Base-by-base conservation (phyloP, 2,113 vertebrate genomes). In the Mirza zaza region DNA sequence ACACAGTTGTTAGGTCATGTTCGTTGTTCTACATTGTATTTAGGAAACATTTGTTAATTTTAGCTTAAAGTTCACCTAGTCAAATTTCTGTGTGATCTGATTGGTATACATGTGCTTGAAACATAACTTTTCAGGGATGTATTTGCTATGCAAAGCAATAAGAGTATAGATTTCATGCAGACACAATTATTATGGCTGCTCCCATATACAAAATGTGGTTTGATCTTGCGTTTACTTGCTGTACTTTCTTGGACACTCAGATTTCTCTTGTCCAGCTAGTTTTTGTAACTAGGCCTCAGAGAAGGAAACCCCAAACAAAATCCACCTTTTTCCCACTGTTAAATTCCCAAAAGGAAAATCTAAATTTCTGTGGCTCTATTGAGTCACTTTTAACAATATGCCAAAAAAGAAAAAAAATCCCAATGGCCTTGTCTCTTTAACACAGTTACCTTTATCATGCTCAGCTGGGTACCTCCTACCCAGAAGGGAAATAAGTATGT, bases 381-480 rank as follows among this genome's bases (percentile, higher is more conserved):
- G 13, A 39, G n/a, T 87, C 34, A 59, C 70, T 91, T 96, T 86
- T 97, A 52, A 79, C 61, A 27, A 42, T 70, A 42, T 82, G 39
- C 32, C 14, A 34, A 52, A 50, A 34, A 61, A 77, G 91, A 94
- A 89, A 91, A 70, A 89, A 91, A 70, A 48, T 39, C n/a, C n/a
- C 85, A 15, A 85, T 95, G 71, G 6, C 8, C 84, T 85, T 96
- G 48, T 88, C 29, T 94, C 70, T 91, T 93, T 88, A 88, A 93
- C 52, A 92, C 45, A 52, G 45, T 91, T 93, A 91, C 67, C 70
- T 63, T 63, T 63, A 10, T 82, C 68, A 45, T 73, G 73, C 34
- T 77, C 75, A 57, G 14, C 57, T 93, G 70, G n/a, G 61, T 57
- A 36, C 67, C 42, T 94, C 77, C 39, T 83, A 91, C 61, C 29